phyloP scores from a whole-genome alignment of 2,797 vertebrate genomes.

The Petrocephalus schoutedeni region DNA sequence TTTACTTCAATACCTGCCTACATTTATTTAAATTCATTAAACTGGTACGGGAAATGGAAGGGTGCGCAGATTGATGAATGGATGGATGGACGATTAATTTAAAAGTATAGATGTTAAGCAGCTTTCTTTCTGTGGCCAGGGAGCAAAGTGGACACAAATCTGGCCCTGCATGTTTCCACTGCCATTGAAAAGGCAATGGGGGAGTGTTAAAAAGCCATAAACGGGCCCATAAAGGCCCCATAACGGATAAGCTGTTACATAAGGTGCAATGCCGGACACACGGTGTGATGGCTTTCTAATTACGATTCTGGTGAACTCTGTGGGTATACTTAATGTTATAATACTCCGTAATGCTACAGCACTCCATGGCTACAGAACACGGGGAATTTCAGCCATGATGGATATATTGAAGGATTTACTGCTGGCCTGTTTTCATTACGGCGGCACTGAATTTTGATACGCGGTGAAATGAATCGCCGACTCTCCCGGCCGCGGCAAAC shows the following conservation, averaged over 20 bases:
- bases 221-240: background rate
- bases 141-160: background rate
- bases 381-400: background rate
- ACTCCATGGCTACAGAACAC: background rate
- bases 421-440: conserved; percentile 15
- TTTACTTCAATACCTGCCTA: background rate
- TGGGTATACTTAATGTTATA: background rate
- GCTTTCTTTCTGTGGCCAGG: background rate
- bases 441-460: conserved; percentile 4
- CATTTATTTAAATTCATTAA: background rate
- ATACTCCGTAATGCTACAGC: background rate
- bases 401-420: conserved; percentile 27
- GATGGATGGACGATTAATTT: background rate
- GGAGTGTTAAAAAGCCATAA: background rate
- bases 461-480: conserved; percentile 13
- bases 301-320: background rate
- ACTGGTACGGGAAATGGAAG: background rate
- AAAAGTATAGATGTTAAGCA: background rate
- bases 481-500: background rate
- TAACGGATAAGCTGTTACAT: background rate
- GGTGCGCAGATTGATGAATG: background rate
- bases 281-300: background rate
- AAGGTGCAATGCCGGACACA: background rate
- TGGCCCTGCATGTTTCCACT: background rate
- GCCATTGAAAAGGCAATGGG: background rate